A percentile compares a stretch with the other conserved stretches of the same genome.
Evolutionary conservation across 2,888 invertebrate species (phyloP).

Genomic region (Orthosia incerta): DNA sequence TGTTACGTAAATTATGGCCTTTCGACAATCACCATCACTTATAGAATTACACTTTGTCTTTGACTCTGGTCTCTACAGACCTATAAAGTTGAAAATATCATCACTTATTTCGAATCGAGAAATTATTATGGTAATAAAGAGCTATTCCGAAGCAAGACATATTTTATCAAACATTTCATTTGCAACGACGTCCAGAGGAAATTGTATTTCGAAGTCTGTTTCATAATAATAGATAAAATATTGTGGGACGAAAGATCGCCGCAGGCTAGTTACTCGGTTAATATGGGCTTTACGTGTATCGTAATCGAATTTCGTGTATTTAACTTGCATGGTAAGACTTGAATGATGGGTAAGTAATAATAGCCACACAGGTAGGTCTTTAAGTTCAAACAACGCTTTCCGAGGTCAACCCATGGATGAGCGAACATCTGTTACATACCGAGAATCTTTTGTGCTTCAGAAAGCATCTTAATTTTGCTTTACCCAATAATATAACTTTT

Average conservation of each 20-base stretch:
- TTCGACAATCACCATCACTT: too few relatives aligned
- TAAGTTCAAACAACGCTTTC: too few relatives aligned
- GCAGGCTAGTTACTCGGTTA: conserved; percentile 1
- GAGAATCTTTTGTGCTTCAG: too few relatives aligned
- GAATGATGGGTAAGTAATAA: too few relatives aligned
- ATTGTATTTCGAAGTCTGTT: conserved; percentile 42
- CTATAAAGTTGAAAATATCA: background rate
- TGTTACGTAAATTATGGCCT: too few relatives aligned
- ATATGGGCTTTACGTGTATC: conserved; percentile 21
- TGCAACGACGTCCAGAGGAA: conserved; percentile 31
- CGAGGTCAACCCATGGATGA: too few relatives aligned
- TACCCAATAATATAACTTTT: too few relatives aligned
- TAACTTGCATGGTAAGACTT: background rate
- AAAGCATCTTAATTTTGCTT: too few relatives aligned
- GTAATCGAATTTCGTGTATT: background rate
- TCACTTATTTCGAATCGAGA: background rate
- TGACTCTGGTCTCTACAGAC: too few relatives aligned
- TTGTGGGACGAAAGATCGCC: conserved; percentile 9
- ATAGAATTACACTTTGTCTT: too few relatives aligned
- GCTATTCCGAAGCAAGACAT: background rate
- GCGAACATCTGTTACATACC: too few relatives aligned
- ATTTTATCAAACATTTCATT: conserved; percentile 33
- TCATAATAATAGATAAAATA: conserved; percentile 33
- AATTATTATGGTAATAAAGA: conserved; percentile 9
- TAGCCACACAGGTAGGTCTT: too few relatives aligned